Base-by-base conservation (phyloP, 1,140 invertebrate species). In the Bombus turneri region DNA sequence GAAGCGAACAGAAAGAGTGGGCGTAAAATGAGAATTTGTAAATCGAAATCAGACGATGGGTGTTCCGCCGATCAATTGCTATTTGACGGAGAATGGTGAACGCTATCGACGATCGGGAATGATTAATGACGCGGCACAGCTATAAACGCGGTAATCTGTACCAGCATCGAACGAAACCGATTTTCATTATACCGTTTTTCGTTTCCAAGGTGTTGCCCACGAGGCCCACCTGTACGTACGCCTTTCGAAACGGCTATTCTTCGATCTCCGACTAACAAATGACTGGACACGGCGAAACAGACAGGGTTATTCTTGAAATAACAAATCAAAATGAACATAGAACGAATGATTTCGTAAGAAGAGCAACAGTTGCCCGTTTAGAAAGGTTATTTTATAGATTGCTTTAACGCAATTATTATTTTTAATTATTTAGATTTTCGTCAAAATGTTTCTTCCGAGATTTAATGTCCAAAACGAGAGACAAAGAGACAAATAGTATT, bases 11-110 rank as follows among this genome's bases (percentile, higher is more conserved):
- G 37, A 77, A 81, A 62, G 53, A n/a, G 69, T 22, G 31, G 22
- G 39, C 37, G 68, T 43, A n/a, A 43, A 84, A 78, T 37, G 71
- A 66, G 81, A 75, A 66, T 82, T 53, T 53, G 47, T 64, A 74
- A 59, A 82, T 82, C 43, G 47, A 59, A 75, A 82, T 75, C 81
- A 64, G 71, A 39, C 81, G 72, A 82, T 74, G 80, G 80, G 71
- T 82, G 71, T 75, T 82, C 71, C 57, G 12, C 39, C 71, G 41
- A 75, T 83, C 73, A 39, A 76, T 83, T 53, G 81, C 72, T 25
- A 76, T 18, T 83, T n/a, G 81, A 83, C 81, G 68, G 73, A 10
- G 34, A 76, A 53, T 25, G 59, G 34, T 31, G 72, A 53, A 68
- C 37, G 9, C 72, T 68, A 53, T 76, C 72, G 73, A 83, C 68